These are phyloP conservation scores for Megaceryle maxima DNA, from an alignment of 2,113 vertebrate genomes.

Conservation along the genomic window DNA sequence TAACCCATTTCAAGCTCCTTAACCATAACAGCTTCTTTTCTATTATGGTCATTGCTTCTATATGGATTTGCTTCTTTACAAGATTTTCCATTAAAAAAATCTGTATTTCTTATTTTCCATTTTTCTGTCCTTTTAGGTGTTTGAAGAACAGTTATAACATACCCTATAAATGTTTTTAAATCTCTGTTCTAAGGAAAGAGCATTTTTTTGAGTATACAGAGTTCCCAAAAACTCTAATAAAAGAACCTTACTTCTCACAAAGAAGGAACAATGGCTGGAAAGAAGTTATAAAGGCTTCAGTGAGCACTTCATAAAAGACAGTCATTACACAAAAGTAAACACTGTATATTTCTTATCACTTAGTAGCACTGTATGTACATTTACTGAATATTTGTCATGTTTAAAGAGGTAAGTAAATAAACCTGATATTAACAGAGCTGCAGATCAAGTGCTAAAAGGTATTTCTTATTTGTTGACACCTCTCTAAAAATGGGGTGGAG, in stretches of 20 bases:
- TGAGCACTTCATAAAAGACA: background rate
- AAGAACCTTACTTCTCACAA: background rate
- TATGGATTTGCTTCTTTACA: background rate
- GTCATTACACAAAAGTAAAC: conserved; percentile 10
- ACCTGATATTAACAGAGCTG: background rate
- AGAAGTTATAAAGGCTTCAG: background rate
- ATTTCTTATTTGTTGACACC: background rate
- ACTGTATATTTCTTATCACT: background rate
- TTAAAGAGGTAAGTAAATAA: conserved; percentile 21
- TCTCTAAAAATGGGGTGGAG: background rate
- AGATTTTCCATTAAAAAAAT: background rate
- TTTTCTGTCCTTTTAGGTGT: background rate
- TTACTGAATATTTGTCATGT: background rate
- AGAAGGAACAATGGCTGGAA: background rate
- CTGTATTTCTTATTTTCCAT: background rate
- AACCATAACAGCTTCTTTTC: background rate
- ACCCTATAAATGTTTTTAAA: background rate
- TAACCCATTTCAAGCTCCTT: background rate
- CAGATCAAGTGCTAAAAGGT: conserved; percentile 4
- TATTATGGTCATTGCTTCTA: background rate
- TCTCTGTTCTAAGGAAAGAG: background rate
- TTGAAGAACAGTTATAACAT: background rate
- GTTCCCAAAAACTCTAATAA: background rate
- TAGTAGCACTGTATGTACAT: background rate
- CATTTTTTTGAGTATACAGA: background rate